These are phyloP conservation scores for Parasteatoda lunata DNA, from an alignment of 2,888 invertebrate species.

Conservation along the genomic window DNA sequence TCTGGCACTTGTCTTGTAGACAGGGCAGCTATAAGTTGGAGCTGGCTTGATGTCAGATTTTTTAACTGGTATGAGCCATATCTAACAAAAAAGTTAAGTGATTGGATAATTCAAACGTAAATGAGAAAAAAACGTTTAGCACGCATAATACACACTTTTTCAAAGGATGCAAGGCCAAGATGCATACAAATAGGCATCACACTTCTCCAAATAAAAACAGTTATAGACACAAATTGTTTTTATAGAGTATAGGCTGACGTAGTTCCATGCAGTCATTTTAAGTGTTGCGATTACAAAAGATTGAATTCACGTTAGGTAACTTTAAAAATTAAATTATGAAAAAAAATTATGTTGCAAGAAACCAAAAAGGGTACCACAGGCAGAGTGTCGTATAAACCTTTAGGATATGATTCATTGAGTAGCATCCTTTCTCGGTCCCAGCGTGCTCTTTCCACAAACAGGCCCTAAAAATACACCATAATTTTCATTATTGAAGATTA, in stretches of 20 bases:
- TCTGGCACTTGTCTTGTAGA: conserved; percentile 93
- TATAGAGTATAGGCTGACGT: too few relatives aligned
- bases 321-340: conserved; percentile 1
- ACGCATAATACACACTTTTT: too few relatives aligned
- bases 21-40: conserved; percentile 85
- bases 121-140: too few relatives aligned
- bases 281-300: background rate
- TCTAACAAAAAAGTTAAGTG: conserved; percentile 76
- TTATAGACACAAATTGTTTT: too few relatives aligned
- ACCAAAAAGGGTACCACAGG: conserved; percentile 73
- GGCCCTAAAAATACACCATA: conserved; percentile 72
- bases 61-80: conserved; percentile 86
- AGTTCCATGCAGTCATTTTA: too few relatives aligned
- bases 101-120: too few relatives aligned
- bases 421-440: conserved; percentile 74
- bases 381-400: conserved; percentile 75
- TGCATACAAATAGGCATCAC: too few relatives aligned
- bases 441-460: conserved; percentile 75
- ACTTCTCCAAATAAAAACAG: too few relatives aligned
- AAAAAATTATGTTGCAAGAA: background rate
- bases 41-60: conserved; percentile 79
- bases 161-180: too few relatives aligned
- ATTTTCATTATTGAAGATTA: background rate
- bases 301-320: background rate
- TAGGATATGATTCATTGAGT: conserved; percentile 75